Evolutionary conservation across 1,140 invertebrate genomes (phyloP), one percentile per base, ranked within the genome.

Genomic region (Pseudomyrmex cubaensis): DNA sequence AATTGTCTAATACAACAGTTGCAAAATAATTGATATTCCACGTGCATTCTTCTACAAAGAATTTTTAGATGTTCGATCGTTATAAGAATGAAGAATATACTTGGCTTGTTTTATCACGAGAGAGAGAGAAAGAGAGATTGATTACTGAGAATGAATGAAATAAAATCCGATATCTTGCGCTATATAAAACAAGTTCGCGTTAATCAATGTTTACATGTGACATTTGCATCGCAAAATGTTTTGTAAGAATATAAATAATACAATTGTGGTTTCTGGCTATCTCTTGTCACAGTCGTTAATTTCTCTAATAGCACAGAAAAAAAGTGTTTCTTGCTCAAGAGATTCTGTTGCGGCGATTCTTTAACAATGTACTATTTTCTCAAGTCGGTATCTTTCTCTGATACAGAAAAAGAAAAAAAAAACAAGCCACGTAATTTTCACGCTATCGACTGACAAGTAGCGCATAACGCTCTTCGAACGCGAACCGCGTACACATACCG

Each of bases 401-500:
- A 35, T 48, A 22, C 2, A 59, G 64, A 80, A 72, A 80, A 35
- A 35, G 35, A 35, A 35, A 35, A 35, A 35, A 72, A 50, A 35
- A 52, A 67, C 17, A 12, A 70, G 66, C 44, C 76, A 35, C n/a
- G 54, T 46, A 80, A 72, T 80, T 80, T 80, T 80, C 56, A 80
- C 76, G 76, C 76, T 20, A 72, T 72, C 66, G 67, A 35, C 66
- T 20, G 12, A 9, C 44, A 80, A 80, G 76, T 80, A 80, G 76
- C 76, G 54, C 76, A 15, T 61, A 61, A 80, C 76, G 66, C 20
- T 48, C 66, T 48, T 78, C 20, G 13, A 52, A 22, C 35, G 17
- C 35, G 22, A 44, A 52, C 50, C 50, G 50, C 50, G 50, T 52
- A 52, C 50, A 52, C 35, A 7, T 35, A 35, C 20, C 75, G 63